Conservation (phyloP, 2,797 vertebrate species). For the Podarcis lilfordi region DNA sequence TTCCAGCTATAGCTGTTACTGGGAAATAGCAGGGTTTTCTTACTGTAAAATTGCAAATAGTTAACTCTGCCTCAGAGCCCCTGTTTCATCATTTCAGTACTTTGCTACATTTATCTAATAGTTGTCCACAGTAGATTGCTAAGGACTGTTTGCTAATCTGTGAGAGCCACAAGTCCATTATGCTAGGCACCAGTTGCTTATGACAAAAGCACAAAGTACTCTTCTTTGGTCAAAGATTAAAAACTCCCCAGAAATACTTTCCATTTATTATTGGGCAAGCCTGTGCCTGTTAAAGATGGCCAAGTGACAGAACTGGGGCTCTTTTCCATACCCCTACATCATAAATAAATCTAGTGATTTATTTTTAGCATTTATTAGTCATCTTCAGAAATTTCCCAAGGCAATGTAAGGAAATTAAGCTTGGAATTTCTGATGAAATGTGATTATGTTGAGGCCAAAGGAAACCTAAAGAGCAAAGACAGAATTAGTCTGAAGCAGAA, state of each 20-base stretch:
- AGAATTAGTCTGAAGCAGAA: slow-evolving; percentile 1
- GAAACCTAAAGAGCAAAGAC: neutral
- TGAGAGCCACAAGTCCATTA: neutral
- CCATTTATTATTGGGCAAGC: neutral
- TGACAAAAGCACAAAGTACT: neutral
- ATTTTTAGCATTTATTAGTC: slow-evolving; percentile 1
- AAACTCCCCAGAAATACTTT: neutral
- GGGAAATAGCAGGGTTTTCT: too few species aligned
- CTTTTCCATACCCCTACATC: neutral
- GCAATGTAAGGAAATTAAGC: neutral
- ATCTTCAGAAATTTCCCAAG: neutral
- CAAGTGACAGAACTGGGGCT: neutral
- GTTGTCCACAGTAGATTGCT: neutral
- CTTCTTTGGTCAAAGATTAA: neutral
- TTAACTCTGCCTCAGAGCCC: neutral
- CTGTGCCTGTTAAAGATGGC: neutral
- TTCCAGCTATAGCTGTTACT: neutral
- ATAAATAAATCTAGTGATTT: neutral
- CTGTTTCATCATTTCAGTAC: neutral
- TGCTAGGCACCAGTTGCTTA: neutral
- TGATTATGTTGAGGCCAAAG: neutral
- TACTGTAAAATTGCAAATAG: neutral
- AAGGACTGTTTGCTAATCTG: neutral
- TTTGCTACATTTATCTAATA: neutral
- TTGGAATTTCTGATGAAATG: slow-evolving; percentile 3